Percentiles rank a stretch among this genome's conserved stretches.
Evolutionary conservation across 2,797 vertebrate species (phyloP).

Genomic region (Halcyon chelicuti): DNA sequence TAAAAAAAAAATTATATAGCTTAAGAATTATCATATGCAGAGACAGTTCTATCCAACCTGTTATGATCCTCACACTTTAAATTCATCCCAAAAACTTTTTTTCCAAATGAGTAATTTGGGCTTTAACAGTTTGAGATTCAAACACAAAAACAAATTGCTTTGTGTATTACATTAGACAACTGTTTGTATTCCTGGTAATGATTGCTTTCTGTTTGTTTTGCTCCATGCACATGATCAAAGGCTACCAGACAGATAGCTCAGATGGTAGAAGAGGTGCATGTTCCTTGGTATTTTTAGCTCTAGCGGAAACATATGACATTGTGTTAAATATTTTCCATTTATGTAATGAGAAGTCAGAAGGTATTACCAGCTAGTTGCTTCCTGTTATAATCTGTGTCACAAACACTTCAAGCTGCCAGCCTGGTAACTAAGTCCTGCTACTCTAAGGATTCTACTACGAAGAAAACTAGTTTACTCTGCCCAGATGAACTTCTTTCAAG

Average conservation of each 20-base stretch:
- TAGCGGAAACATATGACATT: not conserved
- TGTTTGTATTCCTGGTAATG: not conserved
- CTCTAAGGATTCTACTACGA: not conserved
- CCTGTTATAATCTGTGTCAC: not conserved
- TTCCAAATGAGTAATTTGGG: not conserved
- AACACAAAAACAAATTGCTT: not conserved
- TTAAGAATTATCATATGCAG: not conserved
- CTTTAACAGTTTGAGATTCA: not conserved
- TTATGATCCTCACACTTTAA: not conserved
- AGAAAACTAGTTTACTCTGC: not conserved
- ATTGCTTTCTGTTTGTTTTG: slow-evolving; percentile 5
- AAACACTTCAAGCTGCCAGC: not conserved
- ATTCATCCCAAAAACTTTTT: not conserved
- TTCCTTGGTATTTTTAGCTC: not conserved
- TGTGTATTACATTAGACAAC: not conserved
- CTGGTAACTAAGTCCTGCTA: not conserved
- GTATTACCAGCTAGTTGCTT: not conserved
- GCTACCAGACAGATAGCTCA: not conserved
- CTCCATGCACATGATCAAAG: not conserved
- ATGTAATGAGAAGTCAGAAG: slow-evolving; percentile 19
- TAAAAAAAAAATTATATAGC: not conserved
- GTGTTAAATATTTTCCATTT: slow-evolving; percentile 12
- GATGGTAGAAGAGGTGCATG: not conserved
- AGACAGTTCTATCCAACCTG: not conserved
- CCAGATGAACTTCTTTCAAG: not conserved